Evolutionary conservation across 2,888 invertebrate species (phyloP).

Genomic region (Oscheius sp.): DNA sequence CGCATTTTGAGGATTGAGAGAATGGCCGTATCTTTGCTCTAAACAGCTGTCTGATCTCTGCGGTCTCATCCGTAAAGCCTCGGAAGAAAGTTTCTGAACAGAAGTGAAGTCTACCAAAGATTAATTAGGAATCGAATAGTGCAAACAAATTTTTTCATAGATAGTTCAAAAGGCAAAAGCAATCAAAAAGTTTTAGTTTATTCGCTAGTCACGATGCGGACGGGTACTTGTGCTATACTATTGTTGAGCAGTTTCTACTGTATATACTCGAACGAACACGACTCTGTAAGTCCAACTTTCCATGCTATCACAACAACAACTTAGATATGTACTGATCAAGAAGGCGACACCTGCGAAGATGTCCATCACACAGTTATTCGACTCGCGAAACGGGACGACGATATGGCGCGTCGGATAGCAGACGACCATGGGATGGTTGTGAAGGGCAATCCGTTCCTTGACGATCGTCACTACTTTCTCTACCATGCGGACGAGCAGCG

Average conservation of each 20-base stretch:
- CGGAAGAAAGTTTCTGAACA: no score
- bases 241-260: constrained; percentile 34
- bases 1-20: no score
- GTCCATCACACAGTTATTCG: constrained; percentile 65
- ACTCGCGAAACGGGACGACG: constrained; percentile 69
- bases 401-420: constrained; percentile 66
- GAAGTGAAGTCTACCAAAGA: no score
- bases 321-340: constrained; percentile 46
- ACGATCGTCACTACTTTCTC: constrained; percentile 68
- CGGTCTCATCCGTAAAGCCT: no score
- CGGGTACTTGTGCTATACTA: constrained; percentile 33
- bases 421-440: constrained; percentile 67
- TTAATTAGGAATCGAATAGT: no score
- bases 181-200: neutral
- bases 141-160: neutral
- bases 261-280: constrained; percentile 50
- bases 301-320: neutral
- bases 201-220: constrained; percentile 32
- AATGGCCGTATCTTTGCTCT: no score
- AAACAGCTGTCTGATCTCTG: no score
- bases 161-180: neutral
- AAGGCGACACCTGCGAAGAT: constrained; percentile 44
- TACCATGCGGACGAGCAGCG: constrained; percentile 55
- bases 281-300: constrained; percentile 46
- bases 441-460: constrained; percentile 70